Percentiles rank a stretch among this genome's conserved stretches.
Conservation (phyloP, 2,113 vertebrate species). For the Centropus unirufus region DNA sequence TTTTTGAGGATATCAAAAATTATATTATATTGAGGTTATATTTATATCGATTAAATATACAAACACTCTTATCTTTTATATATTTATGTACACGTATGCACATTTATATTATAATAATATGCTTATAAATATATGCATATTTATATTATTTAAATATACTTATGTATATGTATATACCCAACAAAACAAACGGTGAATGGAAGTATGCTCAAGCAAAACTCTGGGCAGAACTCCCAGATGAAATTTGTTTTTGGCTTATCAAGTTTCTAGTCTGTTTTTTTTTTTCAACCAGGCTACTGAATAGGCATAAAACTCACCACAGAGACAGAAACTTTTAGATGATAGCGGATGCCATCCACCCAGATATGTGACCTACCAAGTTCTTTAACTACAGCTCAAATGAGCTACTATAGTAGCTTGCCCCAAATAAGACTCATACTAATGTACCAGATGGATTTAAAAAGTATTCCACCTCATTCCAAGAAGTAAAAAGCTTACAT, state of each 20-base stretch:
- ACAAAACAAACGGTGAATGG: background rate
- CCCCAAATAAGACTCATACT: background rate
- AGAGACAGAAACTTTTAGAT: background rate
- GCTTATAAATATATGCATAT: background rate
- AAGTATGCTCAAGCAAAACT: background rate
- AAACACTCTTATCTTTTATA: background rate
- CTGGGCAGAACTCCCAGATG: constrained; percentile 28
- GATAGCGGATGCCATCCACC: background rate
- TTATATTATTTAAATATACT: background rate
- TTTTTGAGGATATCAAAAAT: background rate
- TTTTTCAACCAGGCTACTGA: background rate
- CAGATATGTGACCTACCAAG: background rate
- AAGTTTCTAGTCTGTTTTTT: background rate
- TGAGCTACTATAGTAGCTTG: background rate
- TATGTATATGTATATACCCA: background rate
- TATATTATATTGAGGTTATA: too few relatives aligned
- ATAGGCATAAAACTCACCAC: background rate
- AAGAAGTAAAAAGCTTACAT: background rate
- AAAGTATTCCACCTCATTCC: background rate
- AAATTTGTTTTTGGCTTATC: constrained; percentile 19
- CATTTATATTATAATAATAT: too few relatives aligned
- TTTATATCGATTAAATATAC: background rate
- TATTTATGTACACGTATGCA: background rate
- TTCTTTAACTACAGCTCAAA: background rate
- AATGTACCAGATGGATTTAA: background rate